Evolutionary conservation across 2,113 vertebrate genomes (phyloP), one percentile per base, ranked within the genome.

Genomic region (Eolophus roseicapilla): DNA sequence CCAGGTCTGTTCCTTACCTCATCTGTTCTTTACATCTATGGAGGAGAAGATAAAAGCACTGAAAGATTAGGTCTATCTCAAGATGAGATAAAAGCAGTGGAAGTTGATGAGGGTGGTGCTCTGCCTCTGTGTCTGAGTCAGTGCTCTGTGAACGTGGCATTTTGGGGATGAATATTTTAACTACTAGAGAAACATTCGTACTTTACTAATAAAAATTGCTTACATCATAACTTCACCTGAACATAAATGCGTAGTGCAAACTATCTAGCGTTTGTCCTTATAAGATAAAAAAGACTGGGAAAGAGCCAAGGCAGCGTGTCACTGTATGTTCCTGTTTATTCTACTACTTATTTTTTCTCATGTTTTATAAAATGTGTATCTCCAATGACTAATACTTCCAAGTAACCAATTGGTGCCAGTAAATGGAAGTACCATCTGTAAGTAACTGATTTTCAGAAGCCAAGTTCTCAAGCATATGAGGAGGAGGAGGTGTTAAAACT

Each of bases 401-500:
- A 94, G 94, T 80, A 92, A 52, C 91, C 93, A 85, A 69, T 87
- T 92, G 82, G 85, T 96, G 94, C 93, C 96, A 96, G 95, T 95
- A 95, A 94, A 85, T 94, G 93, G 82, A 92, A 95, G 92, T 52
- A 52, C 95, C 96, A 96, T 96, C 94, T 97, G 95, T 70, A 94
- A 90, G 90, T 57, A 95, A 55, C 63, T 89, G 92, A 90, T 87
- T 69, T 94, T 70, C 83, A 83, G 93, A 73, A 96, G 86, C 93
- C 83, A 85, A 96, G 81, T 96, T 94, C 95, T 95, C 77, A 79
- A 95, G 78, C 96, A 94, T 93, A 89, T 49, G 94, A 94, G 88
- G 92, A 97, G 95, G 96, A 96, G 96, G 96, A 94, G 86, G 95
- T 96, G 93, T 95, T 97, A 88, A 81, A 88, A 86, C 65, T 96